Conservation (phyloP, 2,113 vertebrate genomes). For the Dicrurus megarhynchus region DNA sequence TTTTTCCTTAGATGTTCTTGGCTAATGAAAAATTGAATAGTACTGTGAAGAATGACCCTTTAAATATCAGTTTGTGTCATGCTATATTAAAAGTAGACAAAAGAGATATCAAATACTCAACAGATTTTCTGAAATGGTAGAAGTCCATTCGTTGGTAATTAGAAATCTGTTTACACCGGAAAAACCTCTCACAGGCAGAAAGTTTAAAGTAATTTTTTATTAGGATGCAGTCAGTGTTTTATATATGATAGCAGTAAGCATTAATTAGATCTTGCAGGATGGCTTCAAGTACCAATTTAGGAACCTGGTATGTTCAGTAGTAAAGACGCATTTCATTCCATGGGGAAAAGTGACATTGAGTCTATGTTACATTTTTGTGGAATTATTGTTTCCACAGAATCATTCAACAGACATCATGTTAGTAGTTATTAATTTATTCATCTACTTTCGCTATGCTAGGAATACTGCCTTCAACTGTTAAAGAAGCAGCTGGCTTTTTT, state of each 20-base stretch:
- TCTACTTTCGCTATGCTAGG: conserved; percentile 38
- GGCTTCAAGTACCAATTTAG: not conserved
- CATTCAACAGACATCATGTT: conserved; percentile 39
- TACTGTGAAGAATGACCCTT: not conserved
- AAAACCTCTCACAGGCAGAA: not conserved
- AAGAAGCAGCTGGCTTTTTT: conserved; percentile 77
- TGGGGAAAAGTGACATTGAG: not conserved
- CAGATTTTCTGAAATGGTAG: not conserved
- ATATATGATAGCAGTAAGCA: not conserved
- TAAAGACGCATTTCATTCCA: not conserved
- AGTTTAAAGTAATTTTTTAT: not conserved
- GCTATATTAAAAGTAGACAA: not conserved
- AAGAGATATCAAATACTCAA: not conserved
- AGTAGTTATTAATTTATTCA: conserved; percentile 56
- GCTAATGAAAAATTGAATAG: not conserved
- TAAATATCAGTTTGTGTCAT: not conserved
- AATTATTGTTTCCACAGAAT: conserved; percentile 40
- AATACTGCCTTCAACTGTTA: conserved; percentile 59
- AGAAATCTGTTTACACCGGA: not conserved
- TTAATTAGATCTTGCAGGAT: not conserved
- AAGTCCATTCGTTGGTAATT: not conserved
- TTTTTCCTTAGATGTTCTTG: not conserved
- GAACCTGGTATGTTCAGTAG: not conserved
- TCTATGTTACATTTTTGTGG: not conserved
- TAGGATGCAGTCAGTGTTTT: not conserved